A percentile compares a stretch with the other conserved stretches of the same genome.
phyloP scores from a whole-genome alignment of 1,140 invertebrate species.

The Gryllus bimaculatus region DNA sequence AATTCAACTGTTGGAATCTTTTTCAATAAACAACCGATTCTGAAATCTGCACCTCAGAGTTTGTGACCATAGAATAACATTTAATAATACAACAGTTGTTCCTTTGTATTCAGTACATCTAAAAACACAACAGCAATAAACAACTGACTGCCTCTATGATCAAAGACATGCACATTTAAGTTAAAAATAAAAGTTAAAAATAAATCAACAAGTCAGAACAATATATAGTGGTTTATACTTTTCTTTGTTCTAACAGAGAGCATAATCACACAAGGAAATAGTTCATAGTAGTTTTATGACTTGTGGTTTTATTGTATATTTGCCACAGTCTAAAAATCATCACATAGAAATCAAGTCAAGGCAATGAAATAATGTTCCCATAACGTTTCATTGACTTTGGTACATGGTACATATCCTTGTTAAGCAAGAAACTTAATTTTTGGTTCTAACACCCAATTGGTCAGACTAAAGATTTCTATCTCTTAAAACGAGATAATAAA shows the following conservation, averaged over 20 bases:
- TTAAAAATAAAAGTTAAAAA: neutral
- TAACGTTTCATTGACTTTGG: neutral
- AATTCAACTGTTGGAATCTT: neutral
- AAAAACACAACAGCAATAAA: neutral
- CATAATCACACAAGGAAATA: conserved; percentile 8
- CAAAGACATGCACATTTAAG: neutral
- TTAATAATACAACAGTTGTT: conserved; percentile 19
- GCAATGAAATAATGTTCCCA: neutral
- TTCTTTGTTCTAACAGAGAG: conserved; percentile 14
- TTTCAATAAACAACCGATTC: neutral
- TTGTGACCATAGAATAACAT: conserved; percentile 21
- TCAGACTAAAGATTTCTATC: conserved; percentile 1
- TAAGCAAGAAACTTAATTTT: conserved; percentile 4
- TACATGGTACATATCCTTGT: neutral
- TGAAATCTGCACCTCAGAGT: neutral
- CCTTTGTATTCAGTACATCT: conserved; percentile 9
- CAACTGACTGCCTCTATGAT: neutral
- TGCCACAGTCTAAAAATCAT: conserved; percentile 9
- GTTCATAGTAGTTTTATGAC: neutral
- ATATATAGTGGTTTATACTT: neutral
- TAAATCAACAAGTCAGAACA: neutral
- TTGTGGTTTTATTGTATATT: neutral
- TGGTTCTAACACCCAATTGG: neutral
- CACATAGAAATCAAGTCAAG: neutral
- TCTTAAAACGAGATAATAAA: conserved; percentile 18